Evolutionary conservation across 2,888 invertebrate genomes (phyloP), one percentile per base, ranked within the genome.

Genomic region (Syrphus vitripennis): DNA sequence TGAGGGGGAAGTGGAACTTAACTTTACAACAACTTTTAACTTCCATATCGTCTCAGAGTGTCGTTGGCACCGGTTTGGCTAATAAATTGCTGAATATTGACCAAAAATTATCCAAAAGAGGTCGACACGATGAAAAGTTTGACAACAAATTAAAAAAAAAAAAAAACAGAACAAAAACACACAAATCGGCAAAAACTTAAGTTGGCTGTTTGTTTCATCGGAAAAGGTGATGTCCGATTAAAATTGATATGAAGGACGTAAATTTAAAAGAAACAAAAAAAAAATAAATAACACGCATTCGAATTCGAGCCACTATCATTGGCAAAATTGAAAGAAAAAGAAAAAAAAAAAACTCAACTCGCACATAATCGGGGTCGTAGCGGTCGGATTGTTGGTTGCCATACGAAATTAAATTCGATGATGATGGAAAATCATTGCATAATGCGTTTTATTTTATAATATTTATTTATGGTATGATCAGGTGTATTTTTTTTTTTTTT

Each of bases 401-500:
- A 63, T 26, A 19, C 26, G 16, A 65, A 65, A 48, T 48, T 63
- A 48, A 70, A 70, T 81, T 70, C 40, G 12, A 24, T 75, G 61
- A 24, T 75, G 61, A 81, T 69, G 42, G 69, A 69, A 75, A 31
- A 26, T 45, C 14, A 76, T 81, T 81, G 81, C 81, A 63, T 76
- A 81, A 75, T 42, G 21, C 21, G 24, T 71, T 57, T 42, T 40
- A 29, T 57, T 61, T 69, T 65, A 34, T 70, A 61, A 45, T 24
- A 40, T 65, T 48, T 79, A 71, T 50, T 48, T 79, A 71, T 50
- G 78, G 69, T 37, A 7, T 69, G 57, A 42, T 19, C 40, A 57
- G 45, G n/a, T 55, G 37, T 42, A 10, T 37, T 57, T 50, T 69
- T 50, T 69, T 45, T 77, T 61, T 48, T 57, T 55, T 34, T 21